Evolutionary conservation across 2,888 invertebrate species (phyloP), one percentile per base, ranked within the genome.

Genomic region (Apomyelois bistriatella): DNA sequence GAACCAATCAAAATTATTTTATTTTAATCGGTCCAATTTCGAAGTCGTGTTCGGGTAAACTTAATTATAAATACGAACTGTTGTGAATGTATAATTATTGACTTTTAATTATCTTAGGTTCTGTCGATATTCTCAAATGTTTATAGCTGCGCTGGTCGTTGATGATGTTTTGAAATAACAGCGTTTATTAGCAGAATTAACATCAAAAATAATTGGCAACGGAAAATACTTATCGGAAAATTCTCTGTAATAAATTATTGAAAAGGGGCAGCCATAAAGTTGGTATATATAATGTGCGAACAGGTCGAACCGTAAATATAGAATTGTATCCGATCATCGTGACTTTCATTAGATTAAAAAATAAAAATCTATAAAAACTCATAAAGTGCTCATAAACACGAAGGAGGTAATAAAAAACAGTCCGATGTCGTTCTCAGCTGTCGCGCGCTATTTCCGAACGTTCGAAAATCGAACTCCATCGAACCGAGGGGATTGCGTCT

Each of bases 331-430:
- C 52, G 82, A 87, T 84, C 82, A 72, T 69, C 77, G 81, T 81
- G 85, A 85, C 79, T 82, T 80, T 79, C 83, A 79, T 81, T 78
- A 78, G 79, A 80, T 82, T 78, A 80, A 76, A 78, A 81, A 78
- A 86, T 85, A 85, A 83, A 46, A 85, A 87, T 85, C 85, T 87
- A 87, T 85, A 85, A 84, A 83, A 86, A 82, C 85, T 83, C 82
- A 85, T 87, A 87, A 87, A 89, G 87, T 84, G 87, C 80, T 87
- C 86, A 85, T 89, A 89, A 90, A 89, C 88, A 86, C 80, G 82
- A 82, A 77, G 85, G 82, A 81, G 82, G 87, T 78, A 85, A 86
- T 88, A 89, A 90, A 89, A 87, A 89, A 84, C 75, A 70, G 70
- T 76, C 75, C 79, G 79, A 82, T 81, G 86, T 84, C 84, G 83